Evolutionary conservation across 2,797 vertebrate genomes (phyloP).

Genomic region (Tokudaia muenninki): DNA sequence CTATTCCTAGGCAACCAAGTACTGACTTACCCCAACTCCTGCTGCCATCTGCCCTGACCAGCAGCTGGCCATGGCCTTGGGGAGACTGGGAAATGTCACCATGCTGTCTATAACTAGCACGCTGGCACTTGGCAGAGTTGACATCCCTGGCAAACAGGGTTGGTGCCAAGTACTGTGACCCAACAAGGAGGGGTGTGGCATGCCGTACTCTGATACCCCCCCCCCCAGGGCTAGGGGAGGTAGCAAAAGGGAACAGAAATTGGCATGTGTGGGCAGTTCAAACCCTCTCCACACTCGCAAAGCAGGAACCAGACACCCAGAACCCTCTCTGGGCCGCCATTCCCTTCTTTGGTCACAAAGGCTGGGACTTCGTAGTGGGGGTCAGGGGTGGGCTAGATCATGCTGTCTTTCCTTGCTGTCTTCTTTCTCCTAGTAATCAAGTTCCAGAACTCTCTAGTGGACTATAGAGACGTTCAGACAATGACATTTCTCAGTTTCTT

Average conservation of each 20-base stretch:
- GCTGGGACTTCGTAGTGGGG: background rate
- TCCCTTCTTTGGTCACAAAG: background rate
- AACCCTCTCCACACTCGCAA: background rate
- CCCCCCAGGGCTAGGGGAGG: background rate
- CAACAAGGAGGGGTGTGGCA: background rate
- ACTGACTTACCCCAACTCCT: accelerated
- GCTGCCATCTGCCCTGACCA: background rate
- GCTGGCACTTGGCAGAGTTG: background rate
- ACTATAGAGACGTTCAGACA: no score
- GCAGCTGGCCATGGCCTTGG: background rate
- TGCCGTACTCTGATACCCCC: background rate
- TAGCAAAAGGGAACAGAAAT: no score
- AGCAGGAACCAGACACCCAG: background rate
- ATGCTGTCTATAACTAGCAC: background rate
- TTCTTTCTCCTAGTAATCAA: background rate
- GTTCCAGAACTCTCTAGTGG: no score
- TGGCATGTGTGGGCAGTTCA: background rate
- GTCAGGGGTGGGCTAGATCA: background rate
- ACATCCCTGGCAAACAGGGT: background rate
- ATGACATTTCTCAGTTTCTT: background rate
- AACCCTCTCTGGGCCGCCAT: background rate
- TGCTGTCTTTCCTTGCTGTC: background rate
- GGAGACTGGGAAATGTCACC: background rate
- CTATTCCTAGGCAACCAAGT: background rate
- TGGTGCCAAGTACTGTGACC: background rate